phyloP scores from a whole-genome alignment of 2,113 vertebrate species.

The Catharus bicknelli region DNA sequence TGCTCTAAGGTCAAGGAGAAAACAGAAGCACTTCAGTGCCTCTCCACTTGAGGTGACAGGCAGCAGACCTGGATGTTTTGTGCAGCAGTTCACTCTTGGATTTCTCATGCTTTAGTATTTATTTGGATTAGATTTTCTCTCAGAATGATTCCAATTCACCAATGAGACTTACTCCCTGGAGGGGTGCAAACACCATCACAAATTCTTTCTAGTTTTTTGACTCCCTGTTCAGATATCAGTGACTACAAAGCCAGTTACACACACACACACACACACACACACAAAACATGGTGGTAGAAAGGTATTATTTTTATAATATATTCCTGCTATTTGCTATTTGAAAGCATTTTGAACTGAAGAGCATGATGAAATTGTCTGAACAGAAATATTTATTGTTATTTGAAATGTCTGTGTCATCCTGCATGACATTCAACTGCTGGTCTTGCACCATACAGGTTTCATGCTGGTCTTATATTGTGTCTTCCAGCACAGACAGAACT shows the following conservation, averaged over 20 bases:
- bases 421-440: accelerated
- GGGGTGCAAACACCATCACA: not conserved
- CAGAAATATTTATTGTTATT: not conserved
- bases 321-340: not conserved
- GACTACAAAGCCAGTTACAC: not conserved
- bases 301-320: not conserved
- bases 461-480: accelerated
- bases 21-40: not conserved
- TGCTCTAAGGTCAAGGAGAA: not conserved
- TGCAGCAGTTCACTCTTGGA: not conserved
- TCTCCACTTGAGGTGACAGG: not conserved
- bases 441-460: not conserved
- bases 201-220: not conserved
- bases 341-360: not conserved
- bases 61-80: not conserved
- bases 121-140: not conserved
- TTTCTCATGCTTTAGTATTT: not conserved
- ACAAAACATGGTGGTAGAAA: not conserved
- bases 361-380: not conserved
- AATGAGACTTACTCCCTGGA: not conserved
- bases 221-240: not conserved
- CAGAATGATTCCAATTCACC: not conserved
- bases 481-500: not conserved
- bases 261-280: not conserved
- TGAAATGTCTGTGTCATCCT: not conserved